Conservation (phyloP, 2,113 vertebrate genomes). For the Albula glossodonta region DNA sequence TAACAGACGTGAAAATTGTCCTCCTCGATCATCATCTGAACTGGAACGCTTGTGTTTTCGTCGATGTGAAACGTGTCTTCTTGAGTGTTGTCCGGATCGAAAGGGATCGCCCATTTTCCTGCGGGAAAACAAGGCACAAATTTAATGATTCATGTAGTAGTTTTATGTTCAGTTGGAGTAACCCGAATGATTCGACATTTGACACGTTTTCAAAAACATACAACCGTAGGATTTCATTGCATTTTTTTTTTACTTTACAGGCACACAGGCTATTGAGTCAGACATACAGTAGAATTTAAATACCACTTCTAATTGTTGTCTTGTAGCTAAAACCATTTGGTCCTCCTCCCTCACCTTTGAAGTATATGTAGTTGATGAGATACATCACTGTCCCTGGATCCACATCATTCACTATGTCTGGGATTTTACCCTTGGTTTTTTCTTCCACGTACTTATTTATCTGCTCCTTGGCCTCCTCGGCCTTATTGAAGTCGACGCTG, state of each 20-base stretch:
- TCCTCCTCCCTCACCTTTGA: slow-evolving; percentile 56
- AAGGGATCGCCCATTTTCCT: slow-evolving; percentile 69
- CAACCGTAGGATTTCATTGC: too few species aligned
- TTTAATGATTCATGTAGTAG: not conserved
- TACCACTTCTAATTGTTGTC: too few species aligned
- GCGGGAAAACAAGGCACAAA: not conserved
- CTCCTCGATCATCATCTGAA: slow-evolving; percentile 69
- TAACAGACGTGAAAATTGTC: slow-evolving; percentile 40
- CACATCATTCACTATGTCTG: slow-evolving; percentile 51
- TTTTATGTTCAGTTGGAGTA: too few species aligned
- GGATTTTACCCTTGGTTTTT: slow-evolving; percentile 65
- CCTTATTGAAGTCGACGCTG: slow-evolving; percentile 55
- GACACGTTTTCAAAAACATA: too few species aligned
- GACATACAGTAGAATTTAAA: too few species aligned
- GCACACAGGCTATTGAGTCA: too few species aligned
- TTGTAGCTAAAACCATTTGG: too few species aligned
- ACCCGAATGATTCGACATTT: too few species aligned
- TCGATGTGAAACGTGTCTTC: slow-evolving; percentile 55
- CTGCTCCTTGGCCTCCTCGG: slow-evolving; percentile 35
- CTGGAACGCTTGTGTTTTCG: slow-evolving; percentile 57
- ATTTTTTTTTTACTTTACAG: too few species aligned
- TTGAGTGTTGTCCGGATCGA: slow-evolving; percentile 46
- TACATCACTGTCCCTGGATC: slow-evolving; percentile 56
- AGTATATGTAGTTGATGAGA: slow-evolving; percentile 70
- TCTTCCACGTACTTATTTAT: slow-evolving; percentile 58